Conservation (phyloP, 2,888 invertebrate genomes). For the Blera fallax region DNA sequence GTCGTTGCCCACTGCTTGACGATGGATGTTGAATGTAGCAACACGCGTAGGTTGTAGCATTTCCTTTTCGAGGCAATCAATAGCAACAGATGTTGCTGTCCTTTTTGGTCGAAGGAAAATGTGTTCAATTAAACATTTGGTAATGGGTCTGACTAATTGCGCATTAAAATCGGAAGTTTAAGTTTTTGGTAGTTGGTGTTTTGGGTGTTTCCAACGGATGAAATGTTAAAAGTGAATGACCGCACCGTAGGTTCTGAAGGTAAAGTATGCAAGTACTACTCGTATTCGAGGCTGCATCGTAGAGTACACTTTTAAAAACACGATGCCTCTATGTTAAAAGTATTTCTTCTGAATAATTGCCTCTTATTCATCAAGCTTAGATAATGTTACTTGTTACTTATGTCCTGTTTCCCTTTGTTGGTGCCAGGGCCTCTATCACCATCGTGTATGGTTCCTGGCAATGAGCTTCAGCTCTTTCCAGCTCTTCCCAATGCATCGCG, state of each 20-base stretch:
- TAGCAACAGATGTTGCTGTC: constrained; percentile 65
- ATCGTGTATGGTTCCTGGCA: too few species aligned
- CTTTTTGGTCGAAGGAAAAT: constrained; percentile 40
- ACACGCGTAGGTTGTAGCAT: constrained; percentile 63
- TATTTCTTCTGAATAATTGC: too few species aligned
- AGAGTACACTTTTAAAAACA: too few species aligned
- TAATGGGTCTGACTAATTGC: constrained; percentile 49
- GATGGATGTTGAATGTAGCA: constrained; percentile 28
- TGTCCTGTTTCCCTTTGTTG: too few species aligned
- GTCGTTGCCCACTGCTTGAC: constrained; percentile 1
- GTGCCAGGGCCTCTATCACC: too few species aligned
- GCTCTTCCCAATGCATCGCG: too few species aligned
- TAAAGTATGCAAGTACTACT: too few species aligned
- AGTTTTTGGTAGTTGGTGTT: constrained; percentile 10
- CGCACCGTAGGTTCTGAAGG: neutral
- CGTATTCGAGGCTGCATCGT: too few species aligned
- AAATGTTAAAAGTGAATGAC: neutral
- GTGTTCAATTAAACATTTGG: constrained; percentile 46
- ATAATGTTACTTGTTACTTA: too few species aligned
- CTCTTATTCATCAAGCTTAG: too few species aligned
- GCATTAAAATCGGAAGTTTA: neutral
- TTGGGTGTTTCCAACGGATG: constrained; percentile 14
- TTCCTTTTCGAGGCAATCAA: constrained; percentile 47
- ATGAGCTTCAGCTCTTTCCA: too few species aligned
- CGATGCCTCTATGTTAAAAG: too few species aligned